A percentile compares a stretch with the other conserved stretches of the same genome.
Conservation (phyloP, 2,113 vertebrate genomes). For the Globicephala melas region DNA sequence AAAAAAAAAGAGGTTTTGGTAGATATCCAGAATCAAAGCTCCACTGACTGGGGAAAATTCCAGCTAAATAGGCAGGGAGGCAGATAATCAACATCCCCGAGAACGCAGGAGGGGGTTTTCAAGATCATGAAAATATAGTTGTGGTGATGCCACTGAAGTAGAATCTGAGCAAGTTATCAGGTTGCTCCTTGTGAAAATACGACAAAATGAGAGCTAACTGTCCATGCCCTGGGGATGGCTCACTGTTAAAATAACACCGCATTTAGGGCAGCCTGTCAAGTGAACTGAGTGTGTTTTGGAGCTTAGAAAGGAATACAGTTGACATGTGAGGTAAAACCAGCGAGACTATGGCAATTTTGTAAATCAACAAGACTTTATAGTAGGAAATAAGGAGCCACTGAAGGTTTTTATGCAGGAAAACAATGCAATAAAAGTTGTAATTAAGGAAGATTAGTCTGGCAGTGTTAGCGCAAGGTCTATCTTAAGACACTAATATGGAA, state of each 20-base stretch:
- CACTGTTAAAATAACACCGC: neutral
- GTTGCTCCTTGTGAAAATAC: neutral
- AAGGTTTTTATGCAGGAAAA: conserved; percentile 47
- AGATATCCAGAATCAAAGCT: neutral
- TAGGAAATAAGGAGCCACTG: conserved; percentile 47
- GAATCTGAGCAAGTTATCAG: neutral
- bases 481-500: conserved; percentile 34
- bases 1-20: neutral
- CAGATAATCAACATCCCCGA: neutral
- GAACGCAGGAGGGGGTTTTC: neutral
- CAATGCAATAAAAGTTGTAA: conserved; percentile 52
- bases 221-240: neutral
- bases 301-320: conserved; percentile 6
- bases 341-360: conserved; percentile 23
- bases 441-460: conserved; percentile 61
- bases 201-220: neutral
- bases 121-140: neutral
- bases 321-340: neutral
- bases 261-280: neutral
- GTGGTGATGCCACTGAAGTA: neutral
- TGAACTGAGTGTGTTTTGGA: neutral
- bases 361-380: conserved; percentile 56
- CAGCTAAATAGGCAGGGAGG: neutral
- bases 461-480: conserved; percentile 45
- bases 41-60: neutral